A percentile compares a stretch with the other conserved stretches of the same genome.
phyloP scores from a whole-genome alignment of 2,888 invertebrate species.

The Drosophila macrospina region DNA sequence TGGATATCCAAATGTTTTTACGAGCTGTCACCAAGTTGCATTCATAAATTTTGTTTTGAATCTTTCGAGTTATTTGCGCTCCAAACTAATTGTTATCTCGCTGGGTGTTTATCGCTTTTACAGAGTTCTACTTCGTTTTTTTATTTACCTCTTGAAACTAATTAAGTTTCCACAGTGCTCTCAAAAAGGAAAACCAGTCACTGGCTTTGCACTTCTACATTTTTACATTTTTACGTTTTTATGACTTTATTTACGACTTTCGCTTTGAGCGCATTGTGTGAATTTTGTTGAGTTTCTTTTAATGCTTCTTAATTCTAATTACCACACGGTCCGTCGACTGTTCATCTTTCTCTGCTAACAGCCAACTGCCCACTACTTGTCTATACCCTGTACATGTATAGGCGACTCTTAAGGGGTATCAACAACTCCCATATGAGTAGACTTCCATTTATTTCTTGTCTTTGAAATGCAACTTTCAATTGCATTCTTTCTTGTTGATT shows the following conservation, averaged over 20 bases:
- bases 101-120: constrained; percentile 54
- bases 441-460: neutral
- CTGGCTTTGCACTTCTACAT: constrained; percentile 70
- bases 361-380: constrained; percentile 44
- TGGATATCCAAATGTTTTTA: constrained; percentile 54
- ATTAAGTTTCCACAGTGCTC: constrained; percentile 75
- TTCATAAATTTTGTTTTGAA: constrained; percentile 69
- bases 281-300: constrained; percentile 69
- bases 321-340: constrained; percentile 69
- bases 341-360: constrained; percentile 48
- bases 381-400: constrained; percentile 29
- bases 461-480: neutral
- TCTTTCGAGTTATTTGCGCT: constrained; percentile 39
- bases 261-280: constrained; percentile 67
- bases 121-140: constrained; percentile 25
- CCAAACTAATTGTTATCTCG: constrained; percentile 73
- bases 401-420: neutral
- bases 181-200: constrained; percentile 41
- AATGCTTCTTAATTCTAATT: constrained; percentile 78
- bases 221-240: constrained; percentile 71
- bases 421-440: rapidly evolving
- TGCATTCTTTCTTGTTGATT: too few species aligned
- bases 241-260: constrained; percentile 76
- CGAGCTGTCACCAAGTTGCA: constrained; percentile 74
- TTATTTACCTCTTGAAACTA: constrained; percentile 55